These are phyloP conservation scores for Rhabdomys dilectus DNA, from an alignment of 2,113 vertebrate genomes.

Conservation along the genomic window DNA sequence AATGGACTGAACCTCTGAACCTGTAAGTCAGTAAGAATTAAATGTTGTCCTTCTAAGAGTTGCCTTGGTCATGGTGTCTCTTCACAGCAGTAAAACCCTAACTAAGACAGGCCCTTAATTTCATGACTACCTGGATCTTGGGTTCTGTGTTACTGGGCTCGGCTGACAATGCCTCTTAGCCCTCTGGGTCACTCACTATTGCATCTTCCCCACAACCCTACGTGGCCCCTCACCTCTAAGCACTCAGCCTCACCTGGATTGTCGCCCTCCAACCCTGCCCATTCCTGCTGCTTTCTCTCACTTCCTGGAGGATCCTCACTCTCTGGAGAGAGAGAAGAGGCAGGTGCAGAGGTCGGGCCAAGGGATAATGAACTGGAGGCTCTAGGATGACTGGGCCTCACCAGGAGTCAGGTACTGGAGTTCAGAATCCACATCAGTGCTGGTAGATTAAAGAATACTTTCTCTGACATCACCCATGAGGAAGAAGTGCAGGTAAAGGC, in stretches of 20 bases:
- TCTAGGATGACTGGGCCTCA: too few species aligned
- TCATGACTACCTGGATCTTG: neutral
- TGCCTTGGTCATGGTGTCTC: too few species aligned
- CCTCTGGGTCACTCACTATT: neutral
- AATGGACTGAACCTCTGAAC: too few species aligned
- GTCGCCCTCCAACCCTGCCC: too few species aligned
- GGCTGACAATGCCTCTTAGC: neutral
- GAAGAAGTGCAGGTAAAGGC: neutral
- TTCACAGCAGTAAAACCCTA: too few species aligned
- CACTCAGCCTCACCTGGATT: neutral
- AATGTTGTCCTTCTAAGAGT: too few species aligned
- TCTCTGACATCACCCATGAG: neutral
- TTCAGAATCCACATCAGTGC: neutral
- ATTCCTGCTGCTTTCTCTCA: neutral
- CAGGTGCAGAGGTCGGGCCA: neutral
- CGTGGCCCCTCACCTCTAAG: neutral
- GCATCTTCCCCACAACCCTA: too few species aligned
- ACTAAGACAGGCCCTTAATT: too few species aligned
- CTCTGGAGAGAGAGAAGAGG: neutral
- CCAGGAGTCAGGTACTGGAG: neutral
- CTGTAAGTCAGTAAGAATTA: too few species aligned
- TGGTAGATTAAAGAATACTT: neutral
- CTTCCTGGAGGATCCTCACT: neutral
- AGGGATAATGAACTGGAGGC: too few species aligned
- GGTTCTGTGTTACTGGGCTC: neutral